A percentile compares a stretch with the other conserved stretches of the same genome.
Evolutionary conservation across 2,113 vertebrate species (phyloP).

Genomic region (Gnathonemus longibarbis): DNA sequence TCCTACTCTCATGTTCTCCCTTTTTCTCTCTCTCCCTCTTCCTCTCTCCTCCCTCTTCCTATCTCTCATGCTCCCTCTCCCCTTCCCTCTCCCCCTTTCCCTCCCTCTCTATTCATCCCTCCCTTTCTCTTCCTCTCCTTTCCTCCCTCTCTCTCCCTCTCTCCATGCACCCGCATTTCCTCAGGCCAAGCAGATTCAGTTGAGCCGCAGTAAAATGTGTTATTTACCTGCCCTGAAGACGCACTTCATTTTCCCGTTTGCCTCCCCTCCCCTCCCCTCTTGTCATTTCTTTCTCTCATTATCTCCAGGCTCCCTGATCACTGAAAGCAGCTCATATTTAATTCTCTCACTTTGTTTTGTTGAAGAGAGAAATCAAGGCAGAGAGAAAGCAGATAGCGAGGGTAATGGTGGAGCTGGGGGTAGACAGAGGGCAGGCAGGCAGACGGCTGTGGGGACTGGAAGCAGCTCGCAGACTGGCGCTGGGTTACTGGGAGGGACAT

Average conservation of each 20-base stretch:
- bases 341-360: slow-evolving; percentile 25
- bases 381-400: not conserved
- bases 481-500: not conserved
- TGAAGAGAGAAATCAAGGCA: slow-evolving; percentile 8
- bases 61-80: not conserved
- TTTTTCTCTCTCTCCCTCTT: not conserved
- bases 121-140: not conserved
- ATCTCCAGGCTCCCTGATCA: slow-evolving; percentile 15
- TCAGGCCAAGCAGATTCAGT: not conserved
- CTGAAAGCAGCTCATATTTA: slow-evolving; percentile 25
- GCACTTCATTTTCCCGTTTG: not conserved
- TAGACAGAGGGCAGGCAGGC: slow-evolving; percentile 12
- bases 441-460: slow-evolving; percentile 5
- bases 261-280: not conserved
- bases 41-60: not conserved
- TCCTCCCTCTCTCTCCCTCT: slow-evolving; percentile 8
- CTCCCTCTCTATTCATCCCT: slow-evolving; percentile 14
- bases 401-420: not conserved
- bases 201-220: not conserved
- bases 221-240: slow-evolving; percentile 5
- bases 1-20: not conserved
- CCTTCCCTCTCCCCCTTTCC: not conserved
- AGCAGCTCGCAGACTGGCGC: not conserved
- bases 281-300: slow-evolving; percentile 19
- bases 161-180: not conserved